Percentiles rank a stretch among this genome's conserved stretches.
Conservation (phyloP, 2,888 invertebrate genomes). For the Pseudolycoriella hygida region DNA sequence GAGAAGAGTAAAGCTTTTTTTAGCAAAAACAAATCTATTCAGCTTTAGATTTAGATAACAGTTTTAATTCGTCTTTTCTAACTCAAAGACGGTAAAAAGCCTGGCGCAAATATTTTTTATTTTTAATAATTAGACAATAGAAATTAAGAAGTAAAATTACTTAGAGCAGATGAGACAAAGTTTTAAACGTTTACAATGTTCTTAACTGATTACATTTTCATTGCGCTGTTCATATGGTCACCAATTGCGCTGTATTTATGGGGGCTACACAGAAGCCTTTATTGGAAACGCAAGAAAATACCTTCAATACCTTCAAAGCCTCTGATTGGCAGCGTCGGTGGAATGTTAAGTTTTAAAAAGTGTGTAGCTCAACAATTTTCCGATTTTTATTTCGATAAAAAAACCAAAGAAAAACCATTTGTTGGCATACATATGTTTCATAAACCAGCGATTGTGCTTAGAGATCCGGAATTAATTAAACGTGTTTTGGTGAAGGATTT, state of each 20-base stretch:
- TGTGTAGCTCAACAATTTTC: conserved; percentile 22
- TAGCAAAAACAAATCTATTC: too few relatives aligned
- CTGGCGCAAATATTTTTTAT: too few relatives aligned
- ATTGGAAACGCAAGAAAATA: conserved; percentile 25
- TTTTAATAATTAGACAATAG: too few relatives aligned
- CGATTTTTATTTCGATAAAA: conserved; percentile 21
- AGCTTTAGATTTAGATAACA: too few relatives aligned
- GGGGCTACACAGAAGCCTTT: conserved; percentile 14
- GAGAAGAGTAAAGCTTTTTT: too few relatives aligned
- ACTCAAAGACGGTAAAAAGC: too few relatives aligned
- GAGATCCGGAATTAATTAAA: conserved; percentile 31
- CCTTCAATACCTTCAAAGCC: conserved; percentile 22
- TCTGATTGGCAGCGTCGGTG: conserved; percentile 28
- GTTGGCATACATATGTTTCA: conserved; percentile 28
- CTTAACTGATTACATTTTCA: too few relatives aligned
- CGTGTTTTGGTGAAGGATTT: conserved; percentile 31
- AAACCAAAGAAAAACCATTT: conserved; percentile 18
- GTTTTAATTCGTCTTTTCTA: too few relatives aligned
- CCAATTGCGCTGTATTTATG: conserved; percentile 1
- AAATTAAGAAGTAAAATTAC: too few relatives aligned
- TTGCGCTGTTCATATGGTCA: neutral
- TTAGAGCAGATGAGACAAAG: too few relatives aligned
- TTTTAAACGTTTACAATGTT: too few relatives aligned
- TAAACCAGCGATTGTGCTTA: conserved; percentile 28
- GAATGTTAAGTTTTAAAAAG: conserved; percentile 18